These are phyloP conservation scores for Unio delphinus DNA, from an alignment of 2,888 invertebrate species.

Conservation along the genomic window DNA sequence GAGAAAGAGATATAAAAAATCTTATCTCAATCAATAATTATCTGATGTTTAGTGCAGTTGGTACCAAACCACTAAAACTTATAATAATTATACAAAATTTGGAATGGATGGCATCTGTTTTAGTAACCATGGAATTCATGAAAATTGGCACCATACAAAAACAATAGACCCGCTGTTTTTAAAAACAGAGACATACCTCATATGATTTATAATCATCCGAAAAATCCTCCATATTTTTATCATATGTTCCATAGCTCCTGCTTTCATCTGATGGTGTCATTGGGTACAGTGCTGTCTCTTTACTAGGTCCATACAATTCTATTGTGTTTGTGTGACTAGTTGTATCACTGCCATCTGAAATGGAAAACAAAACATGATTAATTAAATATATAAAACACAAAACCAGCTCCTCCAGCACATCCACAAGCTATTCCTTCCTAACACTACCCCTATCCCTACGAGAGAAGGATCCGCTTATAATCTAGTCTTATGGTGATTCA, in stretches of 20 bases:
- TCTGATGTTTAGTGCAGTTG: too few species aligned
- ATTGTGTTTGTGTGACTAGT: constrained; percentile 92
- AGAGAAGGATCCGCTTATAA: too few species aligned
- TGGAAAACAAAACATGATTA: not conserved
- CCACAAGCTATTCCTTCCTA: not conserved
- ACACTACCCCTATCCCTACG: not conserved
- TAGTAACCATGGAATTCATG: too few species aligned
- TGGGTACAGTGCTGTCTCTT: constrained; percentile 58
- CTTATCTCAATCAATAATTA: too few species aligned
- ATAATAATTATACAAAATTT: too few species aligned
- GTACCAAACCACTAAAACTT: too few species aligned
- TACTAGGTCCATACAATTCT: constrained; percentile 83
- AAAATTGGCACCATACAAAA: too few species aligned
- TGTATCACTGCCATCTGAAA: constrained; percentile 71
- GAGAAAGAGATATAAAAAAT: too few species aligned
- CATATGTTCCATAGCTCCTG: constrained; percentile 67
- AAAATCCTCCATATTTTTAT: constrained; percentile 67
- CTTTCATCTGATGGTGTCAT: constrained; percentile 63
- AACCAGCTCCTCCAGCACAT: not conserved
- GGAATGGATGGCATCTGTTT: too few species aligned
- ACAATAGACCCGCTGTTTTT: too few species aligned
- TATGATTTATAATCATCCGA: constrained; percentile 64
- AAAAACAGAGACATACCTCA: constrained; percentile 46
- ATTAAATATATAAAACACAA: not conserved
- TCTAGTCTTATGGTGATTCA: too few species aligned